Evolutionary conservation across 2,888 invertebrate genomes (phyloP), one percentile per base, ranked within the genome.

Genomic region (Chrysolina americana): DNA sequence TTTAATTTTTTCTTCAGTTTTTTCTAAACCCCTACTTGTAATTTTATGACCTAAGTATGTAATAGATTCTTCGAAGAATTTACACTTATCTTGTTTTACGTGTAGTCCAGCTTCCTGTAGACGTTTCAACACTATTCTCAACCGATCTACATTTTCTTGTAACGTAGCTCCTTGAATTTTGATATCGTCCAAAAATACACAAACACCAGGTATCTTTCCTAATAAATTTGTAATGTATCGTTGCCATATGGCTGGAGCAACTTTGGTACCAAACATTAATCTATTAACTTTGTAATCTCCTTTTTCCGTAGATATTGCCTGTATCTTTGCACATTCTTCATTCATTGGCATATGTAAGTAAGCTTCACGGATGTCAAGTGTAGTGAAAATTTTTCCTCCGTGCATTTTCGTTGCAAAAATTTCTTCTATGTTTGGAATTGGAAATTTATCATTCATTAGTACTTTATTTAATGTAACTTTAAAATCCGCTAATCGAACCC

Each of bases 231-330:
- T n/a, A n/a, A n/a, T n/a, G n/a, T n/a, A n/a, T n/a, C n/a, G n/a
- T n/a, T n/a, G 84, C 78, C 79, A 86, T 47, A 80, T 82, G 8
- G 83, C 83, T 23, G 86, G 84, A 36, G 84, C 85, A 68, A 50
- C 53, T 65, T 63, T 65, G 56, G 65, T 56, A 17, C 47, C 19
- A 44, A 44, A 44, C 44, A 44, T 44, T 15, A 2, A 17, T 8
- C n/a, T 15, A 17, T 50, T 15, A 4, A 66, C 19, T 56, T 41
- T 56, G n/a, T 65, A 65, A 21, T 65, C 23, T 65, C 47, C 41
- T 65, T 65, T 21, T 44, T 41, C 41, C 11, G 65, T 65, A 65
- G 47, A 65, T 44, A 65, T 65, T 19, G 65, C 17, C 17, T 50
- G 50, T 17, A 50, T 65, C 44, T 44, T 65, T 65, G 44, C 44